Percentiles rank a stretch among this genome's conserved stretches.
These are phyloP conservation scores for Megaleporinus macrocephalus DNA, from an alignment of 2,113 vertebrate species.

Conservation along the genomic window DNA sequence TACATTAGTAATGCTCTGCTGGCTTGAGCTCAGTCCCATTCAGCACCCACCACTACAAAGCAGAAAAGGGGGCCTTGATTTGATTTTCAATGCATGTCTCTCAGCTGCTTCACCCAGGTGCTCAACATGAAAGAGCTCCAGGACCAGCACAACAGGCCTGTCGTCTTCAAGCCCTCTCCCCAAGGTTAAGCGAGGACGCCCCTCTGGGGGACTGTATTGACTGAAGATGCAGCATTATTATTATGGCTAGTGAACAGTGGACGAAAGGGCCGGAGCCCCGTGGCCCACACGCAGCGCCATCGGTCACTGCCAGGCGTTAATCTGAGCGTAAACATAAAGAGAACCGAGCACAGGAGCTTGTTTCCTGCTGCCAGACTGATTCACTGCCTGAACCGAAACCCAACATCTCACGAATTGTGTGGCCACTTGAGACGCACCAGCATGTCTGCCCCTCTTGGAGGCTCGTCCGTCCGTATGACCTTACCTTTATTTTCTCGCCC, in stretches of 20 bases:
- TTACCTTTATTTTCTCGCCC: constrained; percentile 96
- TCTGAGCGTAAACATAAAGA: constrained; percentile 20
- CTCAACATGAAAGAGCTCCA: background rate
- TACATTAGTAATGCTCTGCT: no score
- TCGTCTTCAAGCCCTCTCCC: background rate
- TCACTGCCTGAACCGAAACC: background rate
- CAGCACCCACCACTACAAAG: no score
- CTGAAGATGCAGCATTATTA: background rate
- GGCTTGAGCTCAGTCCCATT: no score
- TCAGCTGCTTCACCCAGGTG: background rate
- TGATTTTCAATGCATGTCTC: no score
- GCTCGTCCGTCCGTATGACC: constrained; percentile 40
- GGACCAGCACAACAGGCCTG: no score
- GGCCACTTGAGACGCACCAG: background rate
- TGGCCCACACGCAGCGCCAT: background rate
- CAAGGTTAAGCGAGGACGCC: background rate
- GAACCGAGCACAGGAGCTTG: background rate
- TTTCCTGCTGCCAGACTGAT: background rate
- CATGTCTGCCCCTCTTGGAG: background rate
- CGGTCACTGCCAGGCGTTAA: background rate
- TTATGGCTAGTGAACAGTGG: background rate
- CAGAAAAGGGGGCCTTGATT: no score
- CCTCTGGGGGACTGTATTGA: background rate
- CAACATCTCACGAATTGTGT: background rate
- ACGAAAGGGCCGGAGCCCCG: background rate